Base-by-base conservation (phyloP, 1,140 invertebrate genomes). In the Colletes gigas region DNA sequence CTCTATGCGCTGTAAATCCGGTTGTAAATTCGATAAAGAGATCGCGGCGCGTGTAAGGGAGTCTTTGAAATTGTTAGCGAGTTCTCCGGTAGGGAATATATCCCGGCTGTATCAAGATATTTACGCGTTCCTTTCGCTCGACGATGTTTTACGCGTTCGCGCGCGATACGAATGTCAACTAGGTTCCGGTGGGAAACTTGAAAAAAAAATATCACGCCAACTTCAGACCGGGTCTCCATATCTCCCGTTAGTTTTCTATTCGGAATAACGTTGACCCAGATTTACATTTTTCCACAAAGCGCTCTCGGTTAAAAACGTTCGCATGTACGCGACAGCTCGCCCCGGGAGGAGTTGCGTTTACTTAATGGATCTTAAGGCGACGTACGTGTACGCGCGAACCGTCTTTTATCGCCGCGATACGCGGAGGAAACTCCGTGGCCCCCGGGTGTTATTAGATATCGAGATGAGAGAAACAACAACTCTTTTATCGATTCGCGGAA, bases 301-400 rank as follows among this genome's bases (percentile, higher is more conserved):
- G 47, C 17, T 41, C 50, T 47, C 69, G 5, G 59, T 21, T 66
- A 50, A 73, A 79, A 79, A 60, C 55, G 75, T 70, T 60, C 10
- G 66, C 66, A 70, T 70, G 67, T 71, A 41, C 55, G 19, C 65
- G 74, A 78, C 76, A 57, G 50, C 59, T 47, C 30, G 21, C 4
- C 30, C 30, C 30, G 30, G 14, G 70, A 55, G 21, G 50, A 63
- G 60, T 65, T 79, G 77, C 77, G 77, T 79, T 79, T 72, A 63
- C 50, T 79, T 73, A 79, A 79, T 79, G 77, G 70, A 73, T 73
- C 60, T 69, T 70, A 57, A 63, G 69, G 68, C 77, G 77, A 57
- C 73, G 21, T 69, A 54, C 17, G 41, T 17, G 12, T 44, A 52
- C 41, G 76, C 4, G 69, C 30, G 30, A 30, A 55, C 39, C 62